phyloP scores from a whole-genome alignment of 2,113 vertebrate genomes.

The Nyctibius bracteatus region DNA sequence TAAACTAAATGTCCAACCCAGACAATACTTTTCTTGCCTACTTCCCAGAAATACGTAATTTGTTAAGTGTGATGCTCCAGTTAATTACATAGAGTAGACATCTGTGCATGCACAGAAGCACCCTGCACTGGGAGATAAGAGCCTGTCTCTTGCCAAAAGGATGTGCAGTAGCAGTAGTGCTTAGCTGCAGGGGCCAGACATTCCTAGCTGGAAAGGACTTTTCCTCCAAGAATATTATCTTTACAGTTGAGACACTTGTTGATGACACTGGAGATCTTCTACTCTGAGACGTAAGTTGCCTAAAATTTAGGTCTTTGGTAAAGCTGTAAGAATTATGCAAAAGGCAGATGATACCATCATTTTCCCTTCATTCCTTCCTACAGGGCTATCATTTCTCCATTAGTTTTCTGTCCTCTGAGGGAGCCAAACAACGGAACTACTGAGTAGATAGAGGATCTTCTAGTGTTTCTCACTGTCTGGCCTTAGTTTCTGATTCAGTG shows the following conservation, averaged over 20 bases:
- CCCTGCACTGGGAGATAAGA: neutral
- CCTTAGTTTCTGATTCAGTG: neutral
- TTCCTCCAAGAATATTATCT: neutral
- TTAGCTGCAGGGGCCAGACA: neutral
- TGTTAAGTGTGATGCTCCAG: neutral
- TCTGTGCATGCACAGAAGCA: neutral
- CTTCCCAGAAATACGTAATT: neutral
- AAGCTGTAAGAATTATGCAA: neutral
- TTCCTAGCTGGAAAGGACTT: neutral
- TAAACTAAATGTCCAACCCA: neutral
- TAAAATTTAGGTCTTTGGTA: neutral
- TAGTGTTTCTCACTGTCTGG: neutral
- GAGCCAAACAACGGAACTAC: neutral
- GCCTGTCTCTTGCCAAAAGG: neutral
- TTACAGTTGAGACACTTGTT: neutral
- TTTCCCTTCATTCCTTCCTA: neutral
- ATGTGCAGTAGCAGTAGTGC: neutral
- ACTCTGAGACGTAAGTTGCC: neutral
- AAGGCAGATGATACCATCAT: neutral
- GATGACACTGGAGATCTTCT: neutral
- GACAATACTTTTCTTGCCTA: neutral
- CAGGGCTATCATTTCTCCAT: neutral
- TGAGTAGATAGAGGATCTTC: neutral
- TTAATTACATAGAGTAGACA: neutral
- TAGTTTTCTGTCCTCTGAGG: neutral